Evolutionary conservation across 2,113 vertebrate genomes (phyloP).

Genomic region (Salminus brasiliensis): DNA sequence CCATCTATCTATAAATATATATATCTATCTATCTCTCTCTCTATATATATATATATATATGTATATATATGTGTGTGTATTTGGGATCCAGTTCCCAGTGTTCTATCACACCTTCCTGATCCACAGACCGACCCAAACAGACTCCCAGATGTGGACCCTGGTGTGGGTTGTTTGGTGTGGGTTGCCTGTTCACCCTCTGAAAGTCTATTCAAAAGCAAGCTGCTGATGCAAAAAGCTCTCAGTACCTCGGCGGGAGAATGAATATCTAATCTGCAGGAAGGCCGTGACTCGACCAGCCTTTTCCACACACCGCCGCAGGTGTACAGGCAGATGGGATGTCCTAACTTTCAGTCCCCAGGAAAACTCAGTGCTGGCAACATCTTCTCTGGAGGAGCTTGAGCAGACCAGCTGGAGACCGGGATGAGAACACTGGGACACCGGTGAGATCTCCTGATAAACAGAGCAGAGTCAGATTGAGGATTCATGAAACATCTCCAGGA

Average conservation of each 20-base stretch:
- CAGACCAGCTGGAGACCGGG: neutral
- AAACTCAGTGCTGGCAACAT: neutral
- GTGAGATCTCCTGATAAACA: neutral
- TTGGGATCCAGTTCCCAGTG: no score
- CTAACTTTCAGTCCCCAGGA: neutral
- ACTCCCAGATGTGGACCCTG: no score
- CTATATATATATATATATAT: no score
- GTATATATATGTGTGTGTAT: no score
- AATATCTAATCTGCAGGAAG: neutral
- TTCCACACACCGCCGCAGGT: neutral
- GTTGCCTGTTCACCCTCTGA: no score
- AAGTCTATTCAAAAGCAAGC: neutral
- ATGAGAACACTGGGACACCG: neutral
- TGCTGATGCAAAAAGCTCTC: neutral
- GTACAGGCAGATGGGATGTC: neutral
- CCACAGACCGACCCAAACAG: no score
- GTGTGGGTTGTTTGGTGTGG: no score
- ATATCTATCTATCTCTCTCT: no score
- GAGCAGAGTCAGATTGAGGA: no score
- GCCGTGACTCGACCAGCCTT: neutral
- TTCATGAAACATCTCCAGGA: neutral
- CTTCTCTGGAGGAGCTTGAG: neutral
- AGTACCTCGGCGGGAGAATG: neutral
- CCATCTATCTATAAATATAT: no score
- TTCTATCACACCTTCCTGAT: no score